Conservation (phyloP, 1,140 invertebrate genomes). For the Anoplolepis gracilipes region DNA sequence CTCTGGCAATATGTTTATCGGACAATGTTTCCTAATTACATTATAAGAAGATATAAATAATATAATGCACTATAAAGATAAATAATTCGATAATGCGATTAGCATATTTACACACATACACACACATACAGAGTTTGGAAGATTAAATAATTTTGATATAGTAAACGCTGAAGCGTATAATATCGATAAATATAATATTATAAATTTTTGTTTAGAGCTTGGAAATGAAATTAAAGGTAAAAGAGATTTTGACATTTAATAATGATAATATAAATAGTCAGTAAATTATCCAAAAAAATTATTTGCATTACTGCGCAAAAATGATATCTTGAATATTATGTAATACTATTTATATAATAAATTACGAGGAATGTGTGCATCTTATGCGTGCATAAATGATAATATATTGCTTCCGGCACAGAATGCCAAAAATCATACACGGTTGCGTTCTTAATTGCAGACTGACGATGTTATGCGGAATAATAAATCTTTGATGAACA, state of each 20-base stretch:
- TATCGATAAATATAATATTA: background rate
- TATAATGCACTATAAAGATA: conserved; percentile 7
- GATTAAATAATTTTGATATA: conserved; percentile 12
- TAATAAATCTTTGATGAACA: conserved; percentile 23
- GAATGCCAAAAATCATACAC: background rate
- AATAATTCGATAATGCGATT: background rate
- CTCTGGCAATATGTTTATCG: background rate
- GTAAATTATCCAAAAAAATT: background rate
- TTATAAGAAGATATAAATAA: background rate
- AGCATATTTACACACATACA: background rate
- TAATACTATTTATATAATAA: conserved; percentile 3
- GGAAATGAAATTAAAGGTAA: background rate
- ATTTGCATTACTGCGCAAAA: background rate
- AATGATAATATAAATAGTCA: background rate
- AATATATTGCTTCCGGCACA: background rate
- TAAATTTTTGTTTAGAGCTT: background rate
- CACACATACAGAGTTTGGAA: background rate
- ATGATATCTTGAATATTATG: background rate
- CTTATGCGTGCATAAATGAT: background rate
- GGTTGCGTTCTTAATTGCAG: background rate
- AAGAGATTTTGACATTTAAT: background rate
- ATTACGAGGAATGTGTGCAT: background rate
- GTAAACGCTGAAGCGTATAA: background rate
- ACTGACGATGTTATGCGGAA: background rate
- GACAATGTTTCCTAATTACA: background rate